Base-by-base conservation (phyloP, 2,113 vertebrate genomes). In the Pachypanchax playfairii region DNA sequence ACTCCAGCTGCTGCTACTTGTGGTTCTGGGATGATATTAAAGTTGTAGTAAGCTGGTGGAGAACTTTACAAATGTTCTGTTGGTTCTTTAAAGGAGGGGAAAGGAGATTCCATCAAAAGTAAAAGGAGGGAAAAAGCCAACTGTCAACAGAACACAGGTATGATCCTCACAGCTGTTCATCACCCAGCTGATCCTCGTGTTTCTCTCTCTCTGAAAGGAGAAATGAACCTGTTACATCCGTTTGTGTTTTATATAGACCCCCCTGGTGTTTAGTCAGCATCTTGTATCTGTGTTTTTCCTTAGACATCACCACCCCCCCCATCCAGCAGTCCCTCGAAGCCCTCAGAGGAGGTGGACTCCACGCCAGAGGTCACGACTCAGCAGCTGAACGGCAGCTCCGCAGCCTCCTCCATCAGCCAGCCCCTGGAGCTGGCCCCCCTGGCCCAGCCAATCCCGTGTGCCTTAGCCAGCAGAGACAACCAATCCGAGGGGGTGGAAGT, bases 391-490 rank as follows among this genome's bases (percentile, higher is more conserved):
- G 94, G 93, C 90, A 93, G 92, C 87, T 86, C 88, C 61, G 79
- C 88, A 70, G 84, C 84, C 79, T 87, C 83, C 57, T 72, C 90
- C 80, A 87, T 91, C 75, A 85, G 86, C 75, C 92, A 93, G 83
- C 89, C 94, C 71, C 82, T 92, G 79, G 92, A 92, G 90, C 87
- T 91, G 85, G 85, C 85, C 84, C 78, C 87, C 79, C 86, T 85
- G 86, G 90, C 84, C 78, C 92, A 93, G 91, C 94, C 91, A 92
- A 93, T 90, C 93, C 90, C 77, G 61, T 94, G 94, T 94, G 94
- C 94, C 94, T 95, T 96, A 92, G 90, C 89, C 91, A 95, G 91
- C 92, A 93, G 87, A 92, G 92, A 93, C 83, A 93, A 90, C 91
- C 92, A 92, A 91, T 92, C 92, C 87, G 91, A 92, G 68, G 93